These are phyloP conservation scores for Sialia sialis DNA, from an alignment of 2,113 vertebrate genomes.

Conservation along the genomic window DNA sequence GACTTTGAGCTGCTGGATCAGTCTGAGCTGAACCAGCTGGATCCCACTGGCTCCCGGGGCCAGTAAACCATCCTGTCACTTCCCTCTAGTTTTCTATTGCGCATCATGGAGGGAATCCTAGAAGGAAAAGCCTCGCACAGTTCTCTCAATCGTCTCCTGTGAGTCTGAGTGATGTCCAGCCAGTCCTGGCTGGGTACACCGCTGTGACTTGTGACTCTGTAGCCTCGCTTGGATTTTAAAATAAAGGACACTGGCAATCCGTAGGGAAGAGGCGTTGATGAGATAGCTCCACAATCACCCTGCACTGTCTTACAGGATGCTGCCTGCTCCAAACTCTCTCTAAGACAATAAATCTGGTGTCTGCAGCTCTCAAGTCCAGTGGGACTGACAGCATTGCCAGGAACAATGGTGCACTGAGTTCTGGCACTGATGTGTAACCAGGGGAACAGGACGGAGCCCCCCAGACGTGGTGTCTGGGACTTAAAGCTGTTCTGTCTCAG, in stretches of 20 bases:
- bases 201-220: conserved; percentile 26
- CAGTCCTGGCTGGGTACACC: neutral
- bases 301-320: neutral
- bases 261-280: neutral
- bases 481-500: neutral
- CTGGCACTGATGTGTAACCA: neutral
- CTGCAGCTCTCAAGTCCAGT: neutral
- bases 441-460: neutral
- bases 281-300: conserved; percentile 6
- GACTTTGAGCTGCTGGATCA: conserved; percentile 99
- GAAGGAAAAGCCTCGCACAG: conserved; percentile 19
- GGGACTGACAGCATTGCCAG: neutral
- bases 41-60: conserved; percentile 79
- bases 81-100: conserved; percentile 63
- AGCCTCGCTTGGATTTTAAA: conserved; percentile 38
- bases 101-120: neutral
- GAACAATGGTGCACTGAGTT: neutral
- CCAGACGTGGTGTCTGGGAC: neutral
- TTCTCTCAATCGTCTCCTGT: neutral
- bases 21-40: conserved; percentile 92
- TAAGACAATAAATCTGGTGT: neutral
- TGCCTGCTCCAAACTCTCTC: conserved; percentile 7
- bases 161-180: neutral
- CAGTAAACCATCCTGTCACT: conserved; percentile 48
- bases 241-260: conserved; percentile 24